Evolutionary conservation across 2,113 vertebrate genomes (phyloP).

Genomic region (Oreochromis aureus): DNA sequence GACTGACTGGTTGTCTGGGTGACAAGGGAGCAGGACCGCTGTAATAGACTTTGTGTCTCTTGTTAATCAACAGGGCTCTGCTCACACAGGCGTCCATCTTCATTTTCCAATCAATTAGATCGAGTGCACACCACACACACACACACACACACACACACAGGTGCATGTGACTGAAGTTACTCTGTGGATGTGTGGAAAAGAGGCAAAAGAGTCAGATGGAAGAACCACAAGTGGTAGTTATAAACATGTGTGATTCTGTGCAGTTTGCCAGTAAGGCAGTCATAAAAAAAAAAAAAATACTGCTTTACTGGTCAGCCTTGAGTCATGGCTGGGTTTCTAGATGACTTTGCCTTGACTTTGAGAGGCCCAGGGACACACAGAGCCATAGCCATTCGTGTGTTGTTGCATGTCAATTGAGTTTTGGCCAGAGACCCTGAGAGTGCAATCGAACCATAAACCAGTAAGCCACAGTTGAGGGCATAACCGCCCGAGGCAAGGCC

Average conservation of each 20-base stretch:
- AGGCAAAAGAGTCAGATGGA: background rate
- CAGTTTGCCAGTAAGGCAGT: conserved; percentile 12
- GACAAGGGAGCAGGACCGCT: conserved; percentile 6
- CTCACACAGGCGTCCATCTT: conserved; percentile 7
- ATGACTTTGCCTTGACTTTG: conserved; percentile 40
- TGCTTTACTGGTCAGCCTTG: background rate
- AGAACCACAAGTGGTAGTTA: background rate
- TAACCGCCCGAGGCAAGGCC: background rate
- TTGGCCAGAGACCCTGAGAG: conserved; percentile 41
- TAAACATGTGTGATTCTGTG: conserved; percentile 4
- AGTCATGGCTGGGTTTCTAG: conserved; percentile 49
- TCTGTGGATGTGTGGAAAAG: background rate
- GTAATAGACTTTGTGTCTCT: conserved; percentile 9
- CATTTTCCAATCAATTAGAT: conserved; percentile 38
- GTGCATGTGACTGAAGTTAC: background rate
- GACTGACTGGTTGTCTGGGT: conserved; percentile 7
- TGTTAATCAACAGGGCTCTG: conserved; percentile 4
- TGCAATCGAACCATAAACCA: conserved; percentile 56
- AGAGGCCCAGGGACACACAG: conserved; percentile 30
- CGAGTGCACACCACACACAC: background rate
- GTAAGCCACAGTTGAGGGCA: conserved; percentile 35
- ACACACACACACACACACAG: background rate
- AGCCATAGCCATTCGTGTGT: conserved; percentile 40
- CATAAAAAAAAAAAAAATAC: conserved; percentile 35
- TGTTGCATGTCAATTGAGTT: conserved; percentile 42